Conservation (phyloP, 2,888 invertebrate genomes). For the Biston stratarius region DNA sequence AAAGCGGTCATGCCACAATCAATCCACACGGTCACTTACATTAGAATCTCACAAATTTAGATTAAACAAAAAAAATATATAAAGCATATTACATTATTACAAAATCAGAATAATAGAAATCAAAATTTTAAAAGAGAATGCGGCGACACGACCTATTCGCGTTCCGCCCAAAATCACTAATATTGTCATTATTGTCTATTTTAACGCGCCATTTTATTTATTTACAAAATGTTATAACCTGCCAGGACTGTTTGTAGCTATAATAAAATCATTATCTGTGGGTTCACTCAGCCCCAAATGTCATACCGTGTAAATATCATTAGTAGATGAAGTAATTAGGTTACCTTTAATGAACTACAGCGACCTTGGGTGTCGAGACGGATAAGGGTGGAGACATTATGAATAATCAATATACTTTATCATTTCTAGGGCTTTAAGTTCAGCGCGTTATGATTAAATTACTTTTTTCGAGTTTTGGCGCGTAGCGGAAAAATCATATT, state of each 20-base stretch:
- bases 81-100: too few relatives aligned
- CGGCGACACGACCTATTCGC: too few relatives aligned
- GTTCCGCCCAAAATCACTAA: too few relatives aligned
- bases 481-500: too few relatives aligned
- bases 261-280: not conserved
- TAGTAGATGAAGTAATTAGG: slow-evolving; percentile 22
- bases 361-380: slow-evolving; percentile 19
- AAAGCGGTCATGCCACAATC: too few relatives aligned
- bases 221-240: slow-evolving; percentile 1
- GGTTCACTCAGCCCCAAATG: not conserved
- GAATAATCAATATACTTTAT: not conserved
- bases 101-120: too few relatives aligned
- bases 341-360: slow-evolving; percentile 14
- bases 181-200: too few relatives aligned
- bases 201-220: not conserved
- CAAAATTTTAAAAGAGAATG: too few relatives aligned
- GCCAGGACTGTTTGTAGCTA: not conserved
- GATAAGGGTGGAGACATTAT: slow-evolving; percentile 10
- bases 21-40: too few relatives aligned
- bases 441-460: not conserved
- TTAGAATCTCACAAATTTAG: too few relatives aligned
- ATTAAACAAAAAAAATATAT: too few relatives aligned
- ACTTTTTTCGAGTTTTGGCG: too few relatives aligned
- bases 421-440: not conserved
- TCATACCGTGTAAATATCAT: slow-evolving; percentile 18